Percentiles rank a stretch among this genome's conserved stretches.
phyloP scores from a whole-genome alignment of 2,797 vertebrate species.

The Pristis pectinata region DNA sequence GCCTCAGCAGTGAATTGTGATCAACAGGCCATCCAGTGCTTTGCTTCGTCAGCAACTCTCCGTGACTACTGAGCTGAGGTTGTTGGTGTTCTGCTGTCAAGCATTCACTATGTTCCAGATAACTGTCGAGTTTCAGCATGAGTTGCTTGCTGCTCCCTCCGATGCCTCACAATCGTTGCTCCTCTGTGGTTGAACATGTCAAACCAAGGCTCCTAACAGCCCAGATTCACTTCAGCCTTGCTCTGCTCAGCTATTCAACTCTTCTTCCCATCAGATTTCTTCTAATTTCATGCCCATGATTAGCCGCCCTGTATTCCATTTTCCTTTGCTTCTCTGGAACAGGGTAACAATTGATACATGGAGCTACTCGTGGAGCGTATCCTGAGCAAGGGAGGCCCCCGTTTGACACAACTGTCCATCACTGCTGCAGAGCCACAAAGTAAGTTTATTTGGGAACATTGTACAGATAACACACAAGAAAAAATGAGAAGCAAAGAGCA shows the following conservation, averaged over 20 bases:
- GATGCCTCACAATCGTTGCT: background rate
- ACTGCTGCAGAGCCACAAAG: background rate
- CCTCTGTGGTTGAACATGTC: background rate
- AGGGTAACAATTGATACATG: background rate
- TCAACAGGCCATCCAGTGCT: too few relatives aligned
- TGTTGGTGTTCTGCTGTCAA: too few relatives aligned
- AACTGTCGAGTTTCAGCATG: background rate
- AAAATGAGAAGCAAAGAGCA: background rate
- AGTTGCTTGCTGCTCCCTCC: background rate
- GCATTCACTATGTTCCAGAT: too few relatives aligned
- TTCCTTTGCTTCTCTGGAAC: background rate
- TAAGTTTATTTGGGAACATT: conserved; percentile 5
- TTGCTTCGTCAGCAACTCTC: too few relatives aligned
- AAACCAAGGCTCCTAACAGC: background rate
- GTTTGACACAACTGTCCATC: background rate
- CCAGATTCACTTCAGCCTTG: background rate
- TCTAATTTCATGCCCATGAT: background rate
- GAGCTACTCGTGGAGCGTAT: background rate
- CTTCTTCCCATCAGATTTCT: background rate
- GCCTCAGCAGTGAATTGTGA: too few relatives aligned
- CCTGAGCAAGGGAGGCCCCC: background rate
- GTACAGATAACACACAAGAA: background rate
- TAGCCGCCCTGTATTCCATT: background rate
- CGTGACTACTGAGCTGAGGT: too few relatives aligned
- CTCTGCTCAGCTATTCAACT: background rate